These are phyloP conservation scores for Poicephalus meyeri DNA, from an alignment of 2,113 vertebrate genomes.

Conservation along the genomic window DNA sequence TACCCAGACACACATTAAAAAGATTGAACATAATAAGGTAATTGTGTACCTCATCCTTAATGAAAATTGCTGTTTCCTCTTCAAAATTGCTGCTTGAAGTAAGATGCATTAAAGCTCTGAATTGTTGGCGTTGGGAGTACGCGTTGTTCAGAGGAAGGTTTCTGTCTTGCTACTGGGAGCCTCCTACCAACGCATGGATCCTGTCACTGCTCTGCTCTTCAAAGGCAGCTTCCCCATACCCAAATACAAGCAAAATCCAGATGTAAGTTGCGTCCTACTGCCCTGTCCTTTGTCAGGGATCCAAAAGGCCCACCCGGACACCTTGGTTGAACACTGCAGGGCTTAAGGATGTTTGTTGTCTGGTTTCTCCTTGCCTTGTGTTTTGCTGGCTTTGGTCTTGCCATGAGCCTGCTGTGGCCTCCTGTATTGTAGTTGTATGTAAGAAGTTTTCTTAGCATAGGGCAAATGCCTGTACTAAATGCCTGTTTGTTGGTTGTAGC, in stretches of 20 bases:
- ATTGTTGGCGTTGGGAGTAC: not conserved
- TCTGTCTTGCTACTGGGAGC: accelerated
- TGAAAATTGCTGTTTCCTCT: conserved; percentile 58
- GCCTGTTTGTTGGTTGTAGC: not conserved
- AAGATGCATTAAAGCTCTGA: not conserved
- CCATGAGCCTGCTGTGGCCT: not conserved
- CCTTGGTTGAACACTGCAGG: not conserved
- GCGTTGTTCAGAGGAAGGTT: not conserved
- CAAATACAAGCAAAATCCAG: not conserved
- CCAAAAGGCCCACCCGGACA: not conserved
- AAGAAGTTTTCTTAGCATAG: not conserved
- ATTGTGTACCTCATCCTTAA: conserved; percentile 58
- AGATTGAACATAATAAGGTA: conserved; percentile 53
- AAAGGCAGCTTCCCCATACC: not conserved
- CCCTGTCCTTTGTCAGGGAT: not conserved
- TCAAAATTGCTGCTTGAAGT: conserved; percentile 32
- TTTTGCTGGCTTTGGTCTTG: not conserved
- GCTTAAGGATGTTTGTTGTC: not conserved
- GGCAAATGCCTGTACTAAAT: not conserved
- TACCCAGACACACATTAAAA: conserved; percentile 25
- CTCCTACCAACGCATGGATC: accelerated
- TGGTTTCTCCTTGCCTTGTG: not conserved
- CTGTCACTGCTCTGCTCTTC: not conserved
- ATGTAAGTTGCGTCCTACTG: not conserved
- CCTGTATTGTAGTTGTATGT: not conserved